phyloP scores from a whole-genome alignment of 2,888 invertebrate genomes.

The Caenorhabditis sp. region DNA sequence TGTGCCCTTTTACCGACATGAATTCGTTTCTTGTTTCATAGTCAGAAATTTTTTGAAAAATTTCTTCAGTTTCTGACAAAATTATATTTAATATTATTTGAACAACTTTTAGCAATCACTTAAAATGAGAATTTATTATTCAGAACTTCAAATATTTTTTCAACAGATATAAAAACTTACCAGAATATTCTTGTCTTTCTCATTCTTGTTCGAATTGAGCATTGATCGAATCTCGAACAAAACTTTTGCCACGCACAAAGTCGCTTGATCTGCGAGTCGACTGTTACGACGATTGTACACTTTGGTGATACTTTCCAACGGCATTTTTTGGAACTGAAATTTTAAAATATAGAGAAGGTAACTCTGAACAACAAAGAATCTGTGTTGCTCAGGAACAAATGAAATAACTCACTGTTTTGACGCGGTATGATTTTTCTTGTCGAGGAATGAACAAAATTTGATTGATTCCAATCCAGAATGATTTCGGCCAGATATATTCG shows the following conservation, averaged over 20 bases:
- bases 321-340: background rate
- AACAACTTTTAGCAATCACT: too few relatives aligned
- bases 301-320: background rate
- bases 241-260: background rate
- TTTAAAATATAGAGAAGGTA: background rate
- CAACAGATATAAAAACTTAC: background rate
- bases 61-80: too few relatives aligned
- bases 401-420: background rate
- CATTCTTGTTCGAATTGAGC: background rate
- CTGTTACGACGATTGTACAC: background rate
- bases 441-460: background rate
- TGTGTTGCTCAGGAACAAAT: background rate
- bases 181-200: background rate
- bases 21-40: too few relatives aligned
- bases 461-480: slow-evolving; percentile 2
- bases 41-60: too few relatives aligned
- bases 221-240: background rate
- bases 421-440: slow-evolving; percentile 8
- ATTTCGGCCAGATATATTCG: background rate
- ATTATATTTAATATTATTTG: too few relatives aligned
- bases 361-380: background rate
- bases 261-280: background rate
- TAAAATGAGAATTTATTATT: too few relatives aligned
- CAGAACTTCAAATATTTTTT: too few relatives aligned
- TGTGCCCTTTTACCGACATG: too few relatives aligned